Conservation (phyloP, 30 jellyfish, hydroid and myxozoan species). For the Cassiopea andromeda region DNA sequence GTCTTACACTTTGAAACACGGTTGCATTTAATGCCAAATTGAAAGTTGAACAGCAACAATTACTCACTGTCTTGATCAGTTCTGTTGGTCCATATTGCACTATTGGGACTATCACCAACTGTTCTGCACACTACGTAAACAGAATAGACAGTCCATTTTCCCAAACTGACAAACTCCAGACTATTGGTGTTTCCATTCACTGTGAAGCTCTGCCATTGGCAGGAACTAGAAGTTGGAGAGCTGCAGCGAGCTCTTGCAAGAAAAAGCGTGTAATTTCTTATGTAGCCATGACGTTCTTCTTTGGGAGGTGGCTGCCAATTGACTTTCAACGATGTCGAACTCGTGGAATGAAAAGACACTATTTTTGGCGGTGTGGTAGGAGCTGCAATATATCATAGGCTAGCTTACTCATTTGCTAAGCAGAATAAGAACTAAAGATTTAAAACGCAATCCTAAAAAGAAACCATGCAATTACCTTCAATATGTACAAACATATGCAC, state of each 20-base stretch:
- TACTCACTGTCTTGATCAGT: slow-evolving; percentile 52
- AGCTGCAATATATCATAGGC: slow-evolving; percentile 28
- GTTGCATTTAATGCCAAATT: too few relatives aligned
- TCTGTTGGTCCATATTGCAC: neutral
- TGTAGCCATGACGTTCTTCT: slow-evolving; percentile 19
- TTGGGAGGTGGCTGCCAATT: slow-evolving; percentile 45
- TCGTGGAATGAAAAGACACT: neutral
- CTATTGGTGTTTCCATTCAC: neutral
- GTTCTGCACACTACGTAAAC: slow-evolving; percentile 52
- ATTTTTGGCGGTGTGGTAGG: slow-evolving; percentile 52
- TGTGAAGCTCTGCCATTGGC: neutral
- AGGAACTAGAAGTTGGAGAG: neutral
- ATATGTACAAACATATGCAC: too few relatives aligned
- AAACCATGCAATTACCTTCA: too few relatives aligned
- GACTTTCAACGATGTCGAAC: slow-evolving; percentile 36
- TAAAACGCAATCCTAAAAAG: too few relatives aligned
- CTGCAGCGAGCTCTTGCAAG: slow-evolving; percentile 2
- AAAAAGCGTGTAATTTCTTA: slow-evolving; percentile 11
- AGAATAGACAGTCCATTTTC: slow-evolving; percentile 42
- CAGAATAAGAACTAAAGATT: neutral
- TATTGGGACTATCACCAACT: slow-evolving; percentile 20
- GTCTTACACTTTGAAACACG: too few relatives aligned
- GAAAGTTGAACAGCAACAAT: neutral
- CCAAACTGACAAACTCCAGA: neutral
- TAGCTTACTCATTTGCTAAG: neutral